Percentiles rank a stretch among this genome's conserved stretches.
phyloP scores from a whole-genome alignment of 2,113 vertebrate species.

The Spheniscus mendiculus region DNA sequence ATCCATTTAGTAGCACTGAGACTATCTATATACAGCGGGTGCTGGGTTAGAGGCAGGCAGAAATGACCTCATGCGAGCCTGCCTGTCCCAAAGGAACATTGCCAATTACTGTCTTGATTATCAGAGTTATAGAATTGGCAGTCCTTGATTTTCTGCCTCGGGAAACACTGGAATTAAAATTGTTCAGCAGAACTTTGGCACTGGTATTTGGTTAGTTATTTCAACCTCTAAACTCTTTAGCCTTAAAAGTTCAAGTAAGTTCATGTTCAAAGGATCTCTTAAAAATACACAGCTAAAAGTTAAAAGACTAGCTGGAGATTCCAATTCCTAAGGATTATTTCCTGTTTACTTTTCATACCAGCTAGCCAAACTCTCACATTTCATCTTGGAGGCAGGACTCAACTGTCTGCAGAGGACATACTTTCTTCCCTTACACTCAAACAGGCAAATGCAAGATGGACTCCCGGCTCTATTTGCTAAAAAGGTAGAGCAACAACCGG shows the following conservation, averaged over 20 bases:
- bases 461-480: background rate
- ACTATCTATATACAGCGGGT: background rate
- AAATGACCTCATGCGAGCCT: background rate
- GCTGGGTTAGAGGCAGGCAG: background rate
- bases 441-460: background rate
- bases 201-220: slow-evolving; percentile 41
- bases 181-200: slow-evolving; percentile 44
- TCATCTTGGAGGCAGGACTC: slow-evolving; percentile 8
- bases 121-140: slow-evolving; percentile 29
- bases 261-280: slow-evolving; percentile 60
- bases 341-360: slow-evolving; percentile 64
- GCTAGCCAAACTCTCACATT: slow-evolving; percentile 50
- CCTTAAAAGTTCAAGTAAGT: slow-evolving; percentile 53
- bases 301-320: slow-evolving; percentile 44
- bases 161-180: slow-evolving; percentile 60
- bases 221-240: slow-evolving; percentile 51
- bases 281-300: slow-evolving; percentile 42
- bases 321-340: slow-evolving; percentile 58
- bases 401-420: slow-evolving; percentile 9
- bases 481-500: slow-evolving; percentile 13
- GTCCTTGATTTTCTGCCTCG: slow-evolving; percentile 37
- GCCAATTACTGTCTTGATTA: slow-evolving; percentile 44
- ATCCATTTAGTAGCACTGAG: background rate
- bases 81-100: background rate
- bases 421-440: slow-evolving; percentile 3